phyloP scores from a whole-genome alignment of 2,888 invertebrate species.

The Schizotus pectinicornis region DNA sequence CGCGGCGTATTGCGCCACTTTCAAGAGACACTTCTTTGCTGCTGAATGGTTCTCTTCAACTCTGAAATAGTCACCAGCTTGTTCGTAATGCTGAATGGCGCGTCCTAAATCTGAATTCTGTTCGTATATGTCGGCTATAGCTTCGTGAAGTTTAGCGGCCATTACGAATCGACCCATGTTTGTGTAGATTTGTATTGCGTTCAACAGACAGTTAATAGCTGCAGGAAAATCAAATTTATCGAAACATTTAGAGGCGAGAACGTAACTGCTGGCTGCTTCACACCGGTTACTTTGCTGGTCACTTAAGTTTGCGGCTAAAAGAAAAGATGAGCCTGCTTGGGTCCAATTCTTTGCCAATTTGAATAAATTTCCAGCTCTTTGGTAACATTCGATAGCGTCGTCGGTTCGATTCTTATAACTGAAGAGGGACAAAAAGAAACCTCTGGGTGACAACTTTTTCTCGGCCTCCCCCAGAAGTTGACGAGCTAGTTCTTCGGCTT shows the following conservation, averaged over 20 bases:
- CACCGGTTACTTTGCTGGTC: slow-evolving; percentile 83
- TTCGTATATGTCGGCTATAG: slow-evolving; percentile 96
- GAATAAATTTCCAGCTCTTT: slow-evolving; percentile 93
- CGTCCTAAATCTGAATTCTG: slow-evolving; percentile 84
- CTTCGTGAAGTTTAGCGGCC: slow-evolving; percentile 95
- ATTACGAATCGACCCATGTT: slow-evolving; percentile 92
- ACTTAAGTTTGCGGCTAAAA: slow-evolving; percentile 85
- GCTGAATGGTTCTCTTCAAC: slow-evolving; percentile 96
- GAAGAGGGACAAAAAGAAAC: slow-evolving; percentile 87
- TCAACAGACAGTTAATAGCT: slow-evolving; percentile 85
- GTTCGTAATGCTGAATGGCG: slow-evolving; percentile 90
- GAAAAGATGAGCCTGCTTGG: slow-evolving; percentile 91
- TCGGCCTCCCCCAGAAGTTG: slow-evolving; percentile 73
- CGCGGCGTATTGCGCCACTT: slow-evolving; percentile 95
- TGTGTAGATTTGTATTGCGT: slow-evolving; percentile 95
- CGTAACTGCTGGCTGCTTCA: slow-evolving; percentile 91
- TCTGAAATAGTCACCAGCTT: slow-evolving; percentile 82
- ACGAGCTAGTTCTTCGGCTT: slow-evolving; percentile 15
- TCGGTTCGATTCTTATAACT: slow-evolving; percentile 79
- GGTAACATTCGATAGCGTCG: slow-evolving; percentile 92
- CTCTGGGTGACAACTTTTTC: slow-evolving; percentile 86
- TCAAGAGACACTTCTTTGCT: slow-evolving; percentile 95
- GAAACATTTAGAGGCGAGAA: slow-evolving; percentile 94
- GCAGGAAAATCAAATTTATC: slow-evolving; percentile 82
- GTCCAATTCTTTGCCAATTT: slow-evolving; percentile 98